Base-by-base conservation (phyloP, 2,113 vertebrate species). In the Xiphophorus maculatus region DNA sequence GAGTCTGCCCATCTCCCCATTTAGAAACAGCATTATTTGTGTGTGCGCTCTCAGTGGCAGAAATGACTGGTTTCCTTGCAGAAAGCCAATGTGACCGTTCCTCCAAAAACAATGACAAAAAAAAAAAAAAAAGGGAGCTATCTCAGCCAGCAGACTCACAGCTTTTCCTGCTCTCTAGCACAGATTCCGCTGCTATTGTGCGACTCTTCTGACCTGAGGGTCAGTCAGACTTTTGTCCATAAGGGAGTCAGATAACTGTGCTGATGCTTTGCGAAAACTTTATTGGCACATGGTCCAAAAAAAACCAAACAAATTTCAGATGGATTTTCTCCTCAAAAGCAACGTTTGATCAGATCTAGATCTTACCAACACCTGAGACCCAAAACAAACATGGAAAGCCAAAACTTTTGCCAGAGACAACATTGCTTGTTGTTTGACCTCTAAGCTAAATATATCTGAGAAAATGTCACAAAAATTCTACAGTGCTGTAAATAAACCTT, bases 21-120 rank as follows among this genome's bases (percentile, higher is more conserved):
- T 94, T 94, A 93, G 92, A 93, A 93, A 93, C 85, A 67, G 75
- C 84, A 88, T 87, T 87, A 89, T 90, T 91, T 84, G 87, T 87
- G 88, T 84, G 87, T 87, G 88, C 85, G 90, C 87, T 90, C 88
- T 87, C 85, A 81, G 85, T 85, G 79, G 85, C 86, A 94, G 94
- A 93, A 92, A 91, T 71, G 87, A 87, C 85, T 80, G 79, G 90
- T 90, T 94, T 94, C 91, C 92, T 91, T 82, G 71, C 84, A 81
- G 81, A 81, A 62, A 79, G 81, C 86, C 74, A 87, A 91, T 88
- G 89, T 83, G 90, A 93, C 87, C 81, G 28, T 87, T 88, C 82
- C 77, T 87, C 69, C 83, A 64, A 84, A 84, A 91, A 92, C 87
- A 90, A 92, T 87, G 87, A 89, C 83, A 64, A 84, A 84, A 91